These are phyloP conservation scores for Spongia lamella DNA, from an alignment of 37 sponge, comb jelly and placozoan genomes.

Conservation along the genomic window DNA sequence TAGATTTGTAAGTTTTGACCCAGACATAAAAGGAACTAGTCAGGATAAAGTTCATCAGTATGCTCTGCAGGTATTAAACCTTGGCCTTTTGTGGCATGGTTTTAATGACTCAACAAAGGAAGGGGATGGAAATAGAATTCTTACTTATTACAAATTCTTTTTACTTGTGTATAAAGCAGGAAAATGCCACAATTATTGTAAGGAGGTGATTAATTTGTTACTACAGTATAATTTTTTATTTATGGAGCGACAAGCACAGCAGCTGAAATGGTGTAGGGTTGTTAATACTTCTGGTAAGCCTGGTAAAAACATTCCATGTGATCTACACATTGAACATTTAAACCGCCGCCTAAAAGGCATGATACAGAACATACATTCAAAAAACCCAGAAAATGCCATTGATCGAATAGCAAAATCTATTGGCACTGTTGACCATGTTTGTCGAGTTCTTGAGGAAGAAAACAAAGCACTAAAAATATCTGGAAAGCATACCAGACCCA, in stretches of 20 bases:
- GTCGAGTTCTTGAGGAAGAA: constrained; percentile 27
- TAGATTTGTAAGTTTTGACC: background rate
- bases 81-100: constrained; percentile 43
- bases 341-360: constrained; percentile 24
- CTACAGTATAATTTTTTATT: constrained; percentile 41
- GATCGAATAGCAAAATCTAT: constrained; percentile 28
- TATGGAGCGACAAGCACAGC: constrained; percentile 31
- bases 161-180: constrained; percentile 25
- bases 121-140: constrained; percentile 49
- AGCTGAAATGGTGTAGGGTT: constrained; percentile 39
- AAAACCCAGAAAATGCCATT: too few relatives aligned
- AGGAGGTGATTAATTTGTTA: constrained; percentile 18
- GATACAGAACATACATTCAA: too few relatives aligned
- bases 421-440: constrained; percentile 21
- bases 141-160: constrained; percentile 30
- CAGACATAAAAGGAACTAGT: background rate
- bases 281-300: constrained; percentile 40
- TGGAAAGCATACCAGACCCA: constrained; percentile 10
- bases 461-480: background rate
- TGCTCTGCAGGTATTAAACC: background rate
- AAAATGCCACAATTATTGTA: constrained; percentile 7
- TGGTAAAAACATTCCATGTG: constrained; percentile 51
- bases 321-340: constrained; percentile 58
- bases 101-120: constrained; percentile 37
- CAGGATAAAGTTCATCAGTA: constrained; percentile 6